A percentile compares a stretch with the other conserved stretches of the same genome.
Evolutionary conservation across 2,797 vertebrate species (phyloP).

Genomic region (Falco berigora): DNA sequence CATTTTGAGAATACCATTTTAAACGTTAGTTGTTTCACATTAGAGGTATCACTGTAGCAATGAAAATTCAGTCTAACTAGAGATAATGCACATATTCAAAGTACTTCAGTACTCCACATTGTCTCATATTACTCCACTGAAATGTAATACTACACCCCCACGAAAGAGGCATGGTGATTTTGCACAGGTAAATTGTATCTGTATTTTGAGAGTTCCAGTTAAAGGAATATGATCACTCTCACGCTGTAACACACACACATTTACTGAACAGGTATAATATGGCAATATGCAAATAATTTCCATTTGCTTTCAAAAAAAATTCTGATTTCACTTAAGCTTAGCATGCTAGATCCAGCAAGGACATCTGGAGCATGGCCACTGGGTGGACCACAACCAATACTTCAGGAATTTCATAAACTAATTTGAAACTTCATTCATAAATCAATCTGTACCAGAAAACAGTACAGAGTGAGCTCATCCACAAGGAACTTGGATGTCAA

Average conservation of each 20-base stretch:
- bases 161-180: neutral
- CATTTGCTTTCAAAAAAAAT: neutral
- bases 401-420: neutral
- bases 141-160: neutral
- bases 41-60: neutral
- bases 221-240: neutral
- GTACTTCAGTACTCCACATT: neutral
- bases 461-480: conserved; percentile 38
- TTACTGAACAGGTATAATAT: neutral
- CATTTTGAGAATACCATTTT: neutral
- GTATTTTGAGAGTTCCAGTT: neutral
- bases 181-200: neutral
- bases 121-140: neutral
- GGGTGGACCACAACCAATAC: neutral
- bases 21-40: neutral
- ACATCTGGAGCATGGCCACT: neutral
- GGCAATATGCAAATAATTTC: neutral
- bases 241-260: neutral
- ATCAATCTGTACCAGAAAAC: conserved; percentile 23
- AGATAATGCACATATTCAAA: neutral
- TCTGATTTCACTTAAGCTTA: neutral
- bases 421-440: conserved; percentile 31
- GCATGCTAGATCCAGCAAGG: neutral
- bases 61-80: neutral
- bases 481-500: neutral